These are phyloP conservation scores for Ciconia stormi DNA, from an alignment of 2,113 vertebrate genomes.

Conservation along the genomic window DNA sequence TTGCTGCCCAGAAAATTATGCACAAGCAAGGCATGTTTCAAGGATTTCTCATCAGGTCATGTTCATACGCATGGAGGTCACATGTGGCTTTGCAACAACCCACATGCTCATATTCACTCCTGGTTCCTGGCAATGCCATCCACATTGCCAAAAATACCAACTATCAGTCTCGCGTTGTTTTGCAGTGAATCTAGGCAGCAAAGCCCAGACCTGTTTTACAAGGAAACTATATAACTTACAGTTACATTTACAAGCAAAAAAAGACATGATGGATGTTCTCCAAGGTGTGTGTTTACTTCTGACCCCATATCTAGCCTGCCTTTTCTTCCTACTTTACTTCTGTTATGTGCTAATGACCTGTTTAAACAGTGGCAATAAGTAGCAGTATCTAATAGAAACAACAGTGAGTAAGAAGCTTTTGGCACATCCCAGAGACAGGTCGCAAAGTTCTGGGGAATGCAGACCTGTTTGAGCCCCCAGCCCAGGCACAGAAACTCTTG, in stretches of 20 bases:
- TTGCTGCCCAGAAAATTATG: background rate
- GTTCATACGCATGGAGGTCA: background rate
- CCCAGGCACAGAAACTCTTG: background rate
- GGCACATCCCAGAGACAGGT: background rate
- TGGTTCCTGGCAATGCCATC: background rate
- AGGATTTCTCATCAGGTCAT: background rate
- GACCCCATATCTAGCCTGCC: background rate
- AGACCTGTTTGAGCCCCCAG: background rate
- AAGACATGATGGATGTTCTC: background rate
- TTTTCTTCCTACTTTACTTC: background rate
- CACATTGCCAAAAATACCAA: background rate
- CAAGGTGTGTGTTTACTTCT: background rate
- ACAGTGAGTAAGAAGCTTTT: background rate
- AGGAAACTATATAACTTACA: background rate
- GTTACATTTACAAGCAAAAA: background rate
- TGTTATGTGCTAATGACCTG: background rate
- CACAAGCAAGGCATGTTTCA: background rate
- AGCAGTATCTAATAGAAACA: background rate
- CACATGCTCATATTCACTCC: background rate
- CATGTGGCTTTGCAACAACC: background rate
- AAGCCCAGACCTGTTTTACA: background rate
- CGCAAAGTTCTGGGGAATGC: background rate
- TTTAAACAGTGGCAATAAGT: background rate
- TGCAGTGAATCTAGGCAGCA: background rate
- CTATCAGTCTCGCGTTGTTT: background rate